Conservation (phyloP, 2,888 invertebrate species). For the Antheraea yamamai region DNA sequence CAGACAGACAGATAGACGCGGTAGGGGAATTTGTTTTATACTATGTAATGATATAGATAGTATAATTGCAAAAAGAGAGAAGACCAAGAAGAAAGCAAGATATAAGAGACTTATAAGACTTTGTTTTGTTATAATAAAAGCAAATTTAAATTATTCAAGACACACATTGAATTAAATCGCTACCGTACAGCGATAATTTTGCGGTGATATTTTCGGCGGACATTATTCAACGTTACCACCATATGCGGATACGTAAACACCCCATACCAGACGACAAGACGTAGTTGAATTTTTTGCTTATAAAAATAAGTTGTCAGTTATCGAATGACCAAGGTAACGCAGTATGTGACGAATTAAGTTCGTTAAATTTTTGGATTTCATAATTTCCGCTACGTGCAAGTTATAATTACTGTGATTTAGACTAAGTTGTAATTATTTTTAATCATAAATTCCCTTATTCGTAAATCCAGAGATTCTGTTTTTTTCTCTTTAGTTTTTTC, state of each 20-base stretch:
- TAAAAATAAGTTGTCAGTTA: slow-evolving; percentile 12
- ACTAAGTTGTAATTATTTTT: too few species aligned
- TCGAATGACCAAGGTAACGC: slow-evolving; percentile 13
- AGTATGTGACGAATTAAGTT: slow-evolving; percentile 1
- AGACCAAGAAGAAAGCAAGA: too few species aligned
- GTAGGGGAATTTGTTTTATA: too few species aligned
- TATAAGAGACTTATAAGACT: too few species aligned
- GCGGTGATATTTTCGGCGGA: slow-evolving; percentile 1
- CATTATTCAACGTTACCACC: slow-evolving; percentile 6
- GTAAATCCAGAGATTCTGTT: too few species aligned
- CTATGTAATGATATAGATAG: too few species aligned
- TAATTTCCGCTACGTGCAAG: neutral
- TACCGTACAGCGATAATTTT: neutral
- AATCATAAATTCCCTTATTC: too few species aligned
- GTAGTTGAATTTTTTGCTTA: slow-evolving; percentile 14
- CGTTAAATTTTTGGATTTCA: neutral
- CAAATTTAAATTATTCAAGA: neutral
- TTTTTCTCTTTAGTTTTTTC: too few species aligned
- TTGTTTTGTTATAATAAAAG: too few species aligned
- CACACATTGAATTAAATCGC: neutral
- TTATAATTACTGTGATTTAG: too few species aligned
- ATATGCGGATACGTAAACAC: slow-evolving; percentile 9
- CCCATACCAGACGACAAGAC: neutral
- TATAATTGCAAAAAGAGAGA: too few species aligned
- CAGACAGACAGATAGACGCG: too few species aligned